Evolutionary conservation across 2,113 vertebrate genomes (phyloP).

Genomic region (Entelurus aequoreus): DNA sequence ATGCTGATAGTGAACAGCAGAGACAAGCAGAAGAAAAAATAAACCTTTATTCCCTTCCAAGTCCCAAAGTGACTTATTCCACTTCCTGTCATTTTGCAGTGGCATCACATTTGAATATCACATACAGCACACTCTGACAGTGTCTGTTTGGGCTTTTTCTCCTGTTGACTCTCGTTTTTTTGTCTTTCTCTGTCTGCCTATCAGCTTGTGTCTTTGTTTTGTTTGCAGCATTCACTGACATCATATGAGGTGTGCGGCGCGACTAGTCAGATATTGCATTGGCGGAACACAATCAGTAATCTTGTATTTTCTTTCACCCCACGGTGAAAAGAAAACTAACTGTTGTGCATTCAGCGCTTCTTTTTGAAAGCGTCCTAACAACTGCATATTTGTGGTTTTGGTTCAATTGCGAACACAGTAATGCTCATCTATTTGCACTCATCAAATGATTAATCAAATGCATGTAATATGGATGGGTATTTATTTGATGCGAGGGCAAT

Average conservation of each 20-base stretch:
- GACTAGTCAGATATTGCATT: background rate
- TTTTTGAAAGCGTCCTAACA: background rate
- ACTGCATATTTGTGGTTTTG: background rate
- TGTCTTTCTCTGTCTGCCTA: conserved; percentile 13
- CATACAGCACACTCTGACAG: background rate
- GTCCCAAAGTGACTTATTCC: no score
- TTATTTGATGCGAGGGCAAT: no score
- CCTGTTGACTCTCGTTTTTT: conserved; percentile 19
- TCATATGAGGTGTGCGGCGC: background rate
- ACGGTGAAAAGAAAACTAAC: background rate
- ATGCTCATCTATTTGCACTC: no score
- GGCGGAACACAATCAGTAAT: background rate
- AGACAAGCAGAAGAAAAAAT: no score
- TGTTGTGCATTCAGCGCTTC: background rate
- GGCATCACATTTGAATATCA: background rate
- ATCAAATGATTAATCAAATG: no score
- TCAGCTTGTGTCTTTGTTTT: conserved; percentile 13
- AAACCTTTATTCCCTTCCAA: no score
- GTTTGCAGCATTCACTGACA: conserved; percentile 18
- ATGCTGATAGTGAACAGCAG: no score
- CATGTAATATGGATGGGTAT: no score
- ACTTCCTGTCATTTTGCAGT: background rate
- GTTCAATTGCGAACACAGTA: background rate
- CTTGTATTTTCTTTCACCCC: background rate
- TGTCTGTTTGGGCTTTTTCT: conserved; percentile 37